Evolutionary conservation across 2,797 vertebrate species (phyloP).

Genomic region (Helarctos malayanus): DNA sequence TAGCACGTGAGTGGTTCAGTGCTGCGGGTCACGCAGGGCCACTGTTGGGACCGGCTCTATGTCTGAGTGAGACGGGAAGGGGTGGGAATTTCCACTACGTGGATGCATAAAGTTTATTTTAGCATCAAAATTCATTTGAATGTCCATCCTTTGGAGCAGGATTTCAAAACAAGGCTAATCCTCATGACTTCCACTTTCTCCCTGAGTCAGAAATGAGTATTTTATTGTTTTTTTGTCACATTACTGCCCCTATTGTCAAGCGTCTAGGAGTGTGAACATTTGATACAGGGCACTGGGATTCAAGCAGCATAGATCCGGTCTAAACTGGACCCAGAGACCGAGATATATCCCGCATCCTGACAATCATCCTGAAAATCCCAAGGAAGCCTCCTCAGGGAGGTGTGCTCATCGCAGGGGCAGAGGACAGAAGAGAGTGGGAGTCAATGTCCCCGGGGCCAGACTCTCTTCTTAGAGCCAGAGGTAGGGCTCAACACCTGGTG

Average conservation of each 20-base stretch:
- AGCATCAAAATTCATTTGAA: background rate
- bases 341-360: background rate
- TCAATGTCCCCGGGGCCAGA: too few relatives aligned
- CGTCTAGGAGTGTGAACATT: background rate
- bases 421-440: background rate
- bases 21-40: accelerated
- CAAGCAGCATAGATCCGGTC: background rate
- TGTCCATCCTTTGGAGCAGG: background rate
- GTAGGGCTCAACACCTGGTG: background rate
- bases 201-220: background rate
- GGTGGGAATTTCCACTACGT: background rate
- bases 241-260: background rate
- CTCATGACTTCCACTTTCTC: background rate
- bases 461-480: background rate
- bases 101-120: background rate
- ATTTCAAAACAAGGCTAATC: background rate
- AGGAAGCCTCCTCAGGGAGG: background rate
- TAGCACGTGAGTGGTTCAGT: accelerated
- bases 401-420: background rate
- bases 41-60: background rate
- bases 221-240: constrained; percentile 11
- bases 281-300: background rate
- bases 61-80: background rate
- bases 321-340: background rate
- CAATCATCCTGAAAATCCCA: background rate